Conservation (phyloP, 2,888 invertebrate species). For the Suillia variegata region DNA sequence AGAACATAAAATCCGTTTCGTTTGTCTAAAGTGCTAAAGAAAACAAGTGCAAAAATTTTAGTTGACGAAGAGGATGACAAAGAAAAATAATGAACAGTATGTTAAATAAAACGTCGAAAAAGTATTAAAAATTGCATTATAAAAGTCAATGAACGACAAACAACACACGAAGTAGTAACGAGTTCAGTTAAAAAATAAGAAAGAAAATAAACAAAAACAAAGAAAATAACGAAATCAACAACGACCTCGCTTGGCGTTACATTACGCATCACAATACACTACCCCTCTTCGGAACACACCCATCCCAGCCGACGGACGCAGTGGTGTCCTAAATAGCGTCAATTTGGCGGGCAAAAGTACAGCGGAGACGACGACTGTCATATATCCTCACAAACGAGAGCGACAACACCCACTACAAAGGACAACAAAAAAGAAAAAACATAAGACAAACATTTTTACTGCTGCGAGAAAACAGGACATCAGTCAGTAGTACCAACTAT, state of each 20-base stretch:
- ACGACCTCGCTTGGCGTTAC: too few relatives aligned
- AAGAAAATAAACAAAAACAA: too few relatives aligned
- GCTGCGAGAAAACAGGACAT: slow-evolving; percentile 5
- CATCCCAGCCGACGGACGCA: not conserved
- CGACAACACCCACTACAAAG: too few relatives aligned
- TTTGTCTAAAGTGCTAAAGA: not conserved
- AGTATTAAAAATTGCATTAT: not conserved
- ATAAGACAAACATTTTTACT: not conserved
- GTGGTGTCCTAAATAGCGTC: not conserved
- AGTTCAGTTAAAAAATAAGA: not conserved
- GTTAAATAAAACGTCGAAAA: not conserved
- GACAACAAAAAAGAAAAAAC: slow-evolving; percentile 22
- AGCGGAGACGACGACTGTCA: not conserved
- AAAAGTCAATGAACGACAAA: slow-evolving; percentile 16
- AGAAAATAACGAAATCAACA: not conserved
- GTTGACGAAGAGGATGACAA: too few relatives aligned
- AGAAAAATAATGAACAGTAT: not conserved
- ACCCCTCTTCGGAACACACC: not conserved
- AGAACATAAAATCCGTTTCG: not conserved
- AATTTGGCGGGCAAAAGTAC: not conserved
- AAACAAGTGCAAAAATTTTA: too few relatives aligned
- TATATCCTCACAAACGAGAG: slow-evolving; percentile 9
- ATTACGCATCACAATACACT: too few relatives aligned
- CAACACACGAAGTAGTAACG: slow-evolving; percentile 4
- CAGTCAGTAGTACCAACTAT: slow-evolving; percentile 51